Evolutionary conservation across 2,113 vertebrate genomes (phyloP), one percentile per base, ranked within the genome.

Genomic region (Illadopsis cleaveri): DNA sequence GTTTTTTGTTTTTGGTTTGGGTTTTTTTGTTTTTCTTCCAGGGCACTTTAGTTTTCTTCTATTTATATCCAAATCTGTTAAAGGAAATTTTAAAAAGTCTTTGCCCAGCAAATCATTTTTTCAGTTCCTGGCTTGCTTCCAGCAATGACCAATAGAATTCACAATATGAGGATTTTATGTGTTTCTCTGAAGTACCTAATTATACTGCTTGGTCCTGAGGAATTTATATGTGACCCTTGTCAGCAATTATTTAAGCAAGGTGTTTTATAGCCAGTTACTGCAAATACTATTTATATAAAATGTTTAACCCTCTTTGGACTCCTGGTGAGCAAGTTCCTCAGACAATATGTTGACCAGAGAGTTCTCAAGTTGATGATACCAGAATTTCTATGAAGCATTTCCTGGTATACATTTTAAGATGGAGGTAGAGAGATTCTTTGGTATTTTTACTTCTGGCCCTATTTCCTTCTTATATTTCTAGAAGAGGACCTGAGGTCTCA

Each of bases 151-250:
- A 64, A 75, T 60, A 62, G 75, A 28, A 48, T 83, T 86, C 4
- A 22, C 88, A 90, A 28, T 84, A 92, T 71, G 79, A 86, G 69
- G 31, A 72, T 94, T 96, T 96, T 97, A 96, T 97, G 90, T 77
- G 31, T 95, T 94, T 82, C 69, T 92, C 60, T 96, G 88, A 93
- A 96, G 88, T 75, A 86, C 69, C 90, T 94, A 93, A 95, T 96
- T 96, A 93, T 38, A 40, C 86, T 93, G 89, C 90, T 84, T 81
- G 80, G 65, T 95, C 82, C 77, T 76, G 86, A 95, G 92, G 94
- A 96, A 97, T 95, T 96, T 93, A 94, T 97, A 92, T 93, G 72
- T 94, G 92, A 96, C 90, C 96, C 94, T 92, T 4, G 61, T 42
- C 93, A 93, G 92, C 94, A 95, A 25, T 96, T 96, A 92, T 81